Evolutionary conservation across 2,797 vertebrate genomes (phyloP).

Genomic region (Schizopygopsis pylzovi): DNA sequence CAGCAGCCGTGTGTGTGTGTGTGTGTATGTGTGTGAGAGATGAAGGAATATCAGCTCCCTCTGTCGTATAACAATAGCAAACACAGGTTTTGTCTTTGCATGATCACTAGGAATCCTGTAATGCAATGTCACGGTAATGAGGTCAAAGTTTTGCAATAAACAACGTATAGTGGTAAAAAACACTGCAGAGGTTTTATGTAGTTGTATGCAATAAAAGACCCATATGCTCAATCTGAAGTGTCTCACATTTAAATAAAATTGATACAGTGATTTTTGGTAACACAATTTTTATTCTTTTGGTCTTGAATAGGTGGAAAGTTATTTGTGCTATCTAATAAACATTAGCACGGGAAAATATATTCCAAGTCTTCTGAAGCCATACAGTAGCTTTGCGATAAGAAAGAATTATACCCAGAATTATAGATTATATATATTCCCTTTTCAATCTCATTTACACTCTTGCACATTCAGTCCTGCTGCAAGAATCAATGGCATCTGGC

Average conservation of each 20-base stretch:
- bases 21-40: constrained; percentile 39
- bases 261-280: background rate
- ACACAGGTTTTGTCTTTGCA: background rate
- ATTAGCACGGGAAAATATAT: background rate
- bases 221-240: background rate
- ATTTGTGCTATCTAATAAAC: background rate
- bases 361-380: background rate
- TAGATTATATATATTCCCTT: too few relatives aligned
- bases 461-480: constrained; percentile 4
- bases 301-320: background rate
- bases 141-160: background rate
- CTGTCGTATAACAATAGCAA: constrained; percentile 33
- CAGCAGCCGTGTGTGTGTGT: constrained; percentile 43
- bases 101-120: background rate
- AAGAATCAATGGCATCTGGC: background rate
- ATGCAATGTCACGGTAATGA: background rate
- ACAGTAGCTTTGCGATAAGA: background rate
- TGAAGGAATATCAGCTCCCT: constrained; percentile 34
- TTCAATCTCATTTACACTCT: background rate
- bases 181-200: background rate
- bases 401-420: background rate
- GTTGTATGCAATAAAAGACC: background rate
- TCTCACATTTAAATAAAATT: background rate
- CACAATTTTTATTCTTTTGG: background rate
- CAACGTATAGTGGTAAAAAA: background rate